These are phyloP conservation scores for Anser brachyrhynchus DNA, from an alignment of 2,113 vertebrate species.

Conservation along the genomic window DNA sequence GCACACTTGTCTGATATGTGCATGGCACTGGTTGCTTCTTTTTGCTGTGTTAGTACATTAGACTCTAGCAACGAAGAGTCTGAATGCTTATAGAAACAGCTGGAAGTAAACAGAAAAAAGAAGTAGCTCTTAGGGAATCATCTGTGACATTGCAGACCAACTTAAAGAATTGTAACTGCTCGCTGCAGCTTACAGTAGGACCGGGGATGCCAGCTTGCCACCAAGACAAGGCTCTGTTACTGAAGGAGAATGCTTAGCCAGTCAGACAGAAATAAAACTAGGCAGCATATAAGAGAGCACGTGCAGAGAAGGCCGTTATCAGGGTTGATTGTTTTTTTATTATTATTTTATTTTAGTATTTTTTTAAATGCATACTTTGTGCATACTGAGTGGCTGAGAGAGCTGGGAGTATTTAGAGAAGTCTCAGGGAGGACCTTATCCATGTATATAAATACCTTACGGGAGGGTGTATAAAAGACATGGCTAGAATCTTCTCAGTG, in stretches of 20 bases:
- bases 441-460: background rate
- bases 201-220: background rate
- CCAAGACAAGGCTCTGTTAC: rapidly evolving
- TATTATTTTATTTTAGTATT: background rate
- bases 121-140: background rate
- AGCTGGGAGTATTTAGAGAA: background rate
- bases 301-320: background rate
- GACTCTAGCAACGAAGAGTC: background rate
- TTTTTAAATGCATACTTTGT: background rate
- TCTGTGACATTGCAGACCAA: background rate
- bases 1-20: background rate
- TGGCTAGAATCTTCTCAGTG: background rate
- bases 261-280: background rate
- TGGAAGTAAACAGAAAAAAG: background rate
- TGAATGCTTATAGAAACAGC: background rate
- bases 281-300: background rate
- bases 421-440: background rate
- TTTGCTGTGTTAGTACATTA: background rate
- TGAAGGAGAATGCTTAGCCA: background rate
- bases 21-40: background rate
- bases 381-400: background rate
- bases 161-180: background rate
- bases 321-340: background rate
- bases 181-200: background rate
- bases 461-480: background rate